A percentile compares a stretch with the other conserved stretches of the same genome.
phyloP scores from a whole-genome alignment of 2,797 vertebrate genomes.

The Acomys russatus region DNA sequence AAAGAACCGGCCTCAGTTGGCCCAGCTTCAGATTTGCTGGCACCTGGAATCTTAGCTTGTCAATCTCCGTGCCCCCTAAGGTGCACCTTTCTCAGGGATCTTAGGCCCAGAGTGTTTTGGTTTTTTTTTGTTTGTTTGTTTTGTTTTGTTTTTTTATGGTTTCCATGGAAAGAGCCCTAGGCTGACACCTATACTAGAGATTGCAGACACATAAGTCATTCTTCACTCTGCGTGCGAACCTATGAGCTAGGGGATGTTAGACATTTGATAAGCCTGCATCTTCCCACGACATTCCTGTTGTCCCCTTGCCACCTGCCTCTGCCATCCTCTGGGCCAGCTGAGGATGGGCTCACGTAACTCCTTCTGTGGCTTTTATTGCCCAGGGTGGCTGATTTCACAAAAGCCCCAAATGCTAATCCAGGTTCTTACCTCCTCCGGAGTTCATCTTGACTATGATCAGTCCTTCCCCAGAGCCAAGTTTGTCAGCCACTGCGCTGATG shows the following conservation, averaged over 20 bases:
- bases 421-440: slow-evolving; percentile 95
- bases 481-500: slow-evolving; percentile 95
- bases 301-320: background rate
- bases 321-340: background rate
- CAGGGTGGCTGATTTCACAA: background rate
- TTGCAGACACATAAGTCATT: background rate
- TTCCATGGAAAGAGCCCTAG: slow-evolving; percentile 10
- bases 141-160: background rate
- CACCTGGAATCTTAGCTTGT: background rate
- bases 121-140: background rate
- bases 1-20: background rate
- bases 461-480: slow-evolving; percentile 96
- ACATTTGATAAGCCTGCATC: background rate
- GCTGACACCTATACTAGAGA: background rate
- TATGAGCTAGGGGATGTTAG: background rate
- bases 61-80: background rate
- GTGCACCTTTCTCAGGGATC: background rate
- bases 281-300: background rate
- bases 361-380: background rate
- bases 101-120: background rate
- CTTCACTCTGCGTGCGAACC: background rate
- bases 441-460: slow-evolving; percentile 96
- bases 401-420: background rate
- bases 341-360: background rate
- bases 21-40: background rate